A percentile compares a stretch with the other conserved stretches of the same genome.
These are phyloP conservation scores for Poecile atricapillus DNA, from an alignment of 2,113 vertebrate species.

Conservation along the genomic window DNA sequence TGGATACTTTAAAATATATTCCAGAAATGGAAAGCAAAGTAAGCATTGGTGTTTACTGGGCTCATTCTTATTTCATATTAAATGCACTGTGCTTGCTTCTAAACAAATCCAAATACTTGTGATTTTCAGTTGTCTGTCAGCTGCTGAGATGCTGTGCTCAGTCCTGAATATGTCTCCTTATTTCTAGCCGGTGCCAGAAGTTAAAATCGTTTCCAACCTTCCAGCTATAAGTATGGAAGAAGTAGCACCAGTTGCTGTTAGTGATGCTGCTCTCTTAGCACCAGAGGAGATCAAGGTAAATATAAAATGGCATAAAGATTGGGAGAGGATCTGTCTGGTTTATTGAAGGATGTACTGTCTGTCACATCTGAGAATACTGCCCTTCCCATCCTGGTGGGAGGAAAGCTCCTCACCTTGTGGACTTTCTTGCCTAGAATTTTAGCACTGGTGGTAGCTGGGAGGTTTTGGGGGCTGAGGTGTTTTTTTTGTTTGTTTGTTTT, in stretches of 20 bases:
- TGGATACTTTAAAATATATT: neutral
- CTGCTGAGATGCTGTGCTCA: neutral
- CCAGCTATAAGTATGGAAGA: conserved; percentile 93
- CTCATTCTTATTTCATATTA: neutral
- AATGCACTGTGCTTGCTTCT: neutral
- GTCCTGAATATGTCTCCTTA: neutral
- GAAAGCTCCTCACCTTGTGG: neutral
- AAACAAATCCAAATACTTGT: neutral
- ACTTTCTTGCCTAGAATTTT: neutral
- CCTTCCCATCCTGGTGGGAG: neutral
- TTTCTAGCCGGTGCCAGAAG: conserved; percentile 86
- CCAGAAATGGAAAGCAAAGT: neutral
- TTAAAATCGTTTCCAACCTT: conserved; percentile 93
- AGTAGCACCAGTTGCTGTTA: conserved; percentile 89
- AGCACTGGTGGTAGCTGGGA: neutral
- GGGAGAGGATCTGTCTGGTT: neutral
- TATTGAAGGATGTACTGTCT: neutral
- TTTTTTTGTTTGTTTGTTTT: neutral
- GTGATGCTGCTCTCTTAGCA: conserved; percentile 86
- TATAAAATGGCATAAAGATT: neutral
- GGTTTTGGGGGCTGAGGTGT: neutral
- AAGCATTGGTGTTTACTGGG: neutral
- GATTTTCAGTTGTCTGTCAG: neutral
- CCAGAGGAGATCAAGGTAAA: conserved; percentile 95
- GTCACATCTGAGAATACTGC: neutral